Conservation (phyloP, 2,113 vertebrate genomes). For the Hirundichthys speculiger region DNA sequence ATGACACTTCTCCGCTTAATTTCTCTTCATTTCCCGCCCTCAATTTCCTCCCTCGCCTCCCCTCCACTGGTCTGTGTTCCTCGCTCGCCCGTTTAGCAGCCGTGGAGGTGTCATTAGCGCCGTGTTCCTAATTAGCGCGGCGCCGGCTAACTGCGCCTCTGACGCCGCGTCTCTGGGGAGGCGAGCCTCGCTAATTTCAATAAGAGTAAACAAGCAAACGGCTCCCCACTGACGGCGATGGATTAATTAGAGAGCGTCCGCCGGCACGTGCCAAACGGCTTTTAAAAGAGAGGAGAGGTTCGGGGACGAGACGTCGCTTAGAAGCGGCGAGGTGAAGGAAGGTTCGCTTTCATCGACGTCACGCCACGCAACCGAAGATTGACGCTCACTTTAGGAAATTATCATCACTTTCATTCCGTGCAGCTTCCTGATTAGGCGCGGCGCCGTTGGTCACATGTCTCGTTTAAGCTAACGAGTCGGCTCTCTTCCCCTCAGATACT, state of each 20-base stretch:
- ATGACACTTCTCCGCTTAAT: background rate
- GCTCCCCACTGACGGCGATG: slow-evolving; percentile 67
- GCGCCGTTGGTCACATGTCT: slow-evolving; percentile 37
- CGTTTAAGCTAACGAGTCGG: slow-evolving; percentile 35
- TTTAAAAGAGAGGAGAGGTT: slow-evolving; percentile 1
- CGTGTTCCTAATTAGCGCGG: slow-evolving; percentile 78
- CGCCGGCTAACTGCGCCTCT: slow-evolving; percentile 77
- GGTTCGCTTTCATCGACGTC: slow-evolving; percentile 37
- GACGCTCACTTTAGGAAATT: slow-evolving; percentile 38
- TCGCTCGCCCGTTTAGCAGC: slow-evolving; percentile 26
- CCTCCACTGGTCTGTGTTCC: slow-evolving; percentile 4
- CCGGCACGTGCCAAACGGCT: slow-evolving; percentile 35
- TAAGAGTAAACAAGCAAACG: slow-evolving; percentile 82
- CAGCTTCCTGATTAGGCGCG: background rate
- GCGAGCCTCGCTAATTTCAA: slow-evolving; percentile 78
- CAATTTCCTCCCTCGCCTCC: background rate
- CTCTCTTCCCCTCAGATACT: slow-evolving; percentile 27
- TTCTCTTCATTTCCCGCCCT: slow-evolving; percentile 4
- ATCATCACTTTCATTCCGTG: slow-evolving; percentile 45
- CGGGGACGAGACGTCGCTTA: background rate
- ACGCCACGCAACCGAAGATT: background rate
- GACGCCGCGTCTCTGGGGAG: slow-evolving; percentile 72
- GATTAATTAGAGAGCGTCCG: slow-evolving; percentile 78
- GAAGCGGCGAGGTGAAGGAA: slow-evolving; percentile 31
- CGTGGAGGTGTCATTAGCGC: slow-evolving; percentile 67